phyloP scores from a whole-genome alignment of 1,140 invertebrate species.

The Pentalonia nigronervosa region DNA sequence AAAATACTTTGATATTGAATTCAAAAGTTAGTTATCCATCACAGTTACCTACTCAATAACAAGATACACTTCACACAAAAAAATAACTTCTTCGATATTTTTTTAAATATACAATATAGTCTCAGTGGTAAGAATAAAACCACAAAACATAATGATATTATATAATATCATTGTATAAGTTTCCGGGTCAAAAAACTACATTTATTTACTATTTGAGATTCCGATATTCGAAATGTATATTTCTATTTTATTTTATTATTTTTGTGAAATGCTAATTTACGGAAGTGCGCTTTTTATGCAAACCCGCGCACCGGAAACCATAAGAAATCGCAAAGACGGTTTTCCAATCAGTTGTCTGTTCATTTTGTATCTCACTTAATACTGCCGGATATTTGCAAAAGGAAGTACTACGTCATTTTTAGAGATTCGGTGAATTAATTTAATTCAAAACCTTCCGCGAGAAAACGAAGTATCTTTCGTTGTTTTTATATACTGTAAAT shows the following conservation, averaged over 20 bases:
- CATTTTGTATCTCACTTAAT: slow-evolving; percentile 14
- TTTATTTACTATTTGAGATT: not conserved
- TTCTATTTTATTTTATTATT: not conserved
- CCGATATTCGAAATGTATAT: not conserved
- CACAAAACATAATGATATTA: not conserved
- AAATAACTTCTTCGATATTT: not conserved
- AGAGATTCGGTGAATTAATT: not conserved
- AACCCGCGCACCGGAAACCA: not conserved
- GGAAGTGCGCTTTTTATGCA: slow-evolving; percentile 20
- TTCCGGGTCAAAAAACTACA: not conserved
- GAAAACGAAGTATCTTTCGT: not conserved
- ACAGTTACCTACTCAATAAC: not conserved
- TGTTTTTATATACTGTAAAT: not conserved
- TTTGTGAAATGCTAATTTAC: slow-evolving; percentile 8
- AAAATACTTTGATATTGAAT: not conserved
- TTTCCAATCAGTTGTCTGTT: slow-evolving; percentile 32
- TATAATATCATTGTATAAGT: not conserved
- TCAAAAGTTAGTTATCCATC: not conserved
- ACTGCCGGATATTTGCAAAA: not conserved
- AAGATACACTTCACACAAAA: not conserved
- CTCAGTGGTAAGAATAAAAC: not conserved
- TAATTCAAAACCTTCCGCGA: not conserved
- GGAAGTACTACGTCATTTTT: not conserved
- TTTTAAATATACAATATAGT: not conserved
- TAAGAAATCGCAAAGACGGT: not conserved